Percentiles rank a stretch among this genome's conserved stretches.
Conservation (phyloP, 2,888 invertebrate species). For the Disparrhopalites patrizii region DNA sequence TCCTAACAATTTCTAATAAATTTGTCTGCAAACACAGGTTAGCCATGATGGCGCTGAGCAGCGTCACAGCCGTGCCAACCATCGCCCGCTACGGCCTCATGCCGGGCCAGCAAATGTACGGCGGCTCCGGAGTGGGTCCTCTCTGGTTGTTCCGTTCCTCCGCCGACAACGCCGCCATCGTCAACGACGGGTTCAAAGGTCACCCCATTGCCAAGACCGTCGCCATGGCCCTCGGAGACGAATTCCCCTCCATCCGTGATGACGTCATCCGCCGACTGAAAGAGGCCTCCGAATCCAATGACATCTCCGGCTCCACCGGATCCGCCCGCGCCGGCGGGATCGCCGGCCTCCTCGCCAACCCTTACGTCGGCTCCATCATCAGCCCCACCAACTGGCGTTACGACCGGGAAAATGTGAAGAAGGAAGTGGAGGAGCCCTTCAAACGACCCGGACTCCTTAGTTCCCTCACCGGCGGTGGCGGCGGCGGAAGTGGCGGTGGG, state of each 20-base stretch:
- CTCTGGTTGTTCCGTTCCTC: conserved; percentile 18
- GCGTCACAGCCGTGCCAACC: neutral
- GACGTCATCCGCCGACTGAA: conserved; percentile 4
- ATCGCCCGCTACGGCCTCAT: conserved; percentile 1
- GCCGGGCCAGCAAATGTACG: conserved; percentile 11
- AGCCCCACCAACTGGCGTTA: neutral
- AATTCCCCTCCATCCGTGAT: conserved; percentile 2
- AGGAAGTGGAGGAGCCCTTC: neutral
- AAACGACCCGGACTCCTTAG: neutral
- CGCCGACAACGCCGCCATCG: conserved; percentile 23
- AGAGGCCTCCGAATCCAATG: neutral
- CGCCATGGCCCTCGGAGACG: neutral
- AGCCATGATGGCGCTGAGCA: neutral
- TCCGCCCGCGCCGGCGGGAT: neutral
- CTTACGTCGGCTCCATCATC: neutral
- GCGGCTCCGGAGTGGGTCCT: conserved; percentile 18
- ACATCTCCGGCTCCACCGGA: neutral
- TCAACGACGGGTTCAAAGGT: conserved; percentile 12
- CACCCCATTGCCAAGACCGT: neutral
- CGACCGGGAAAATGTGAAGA: neutral
- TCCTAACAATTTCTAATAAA: too few species aligned
- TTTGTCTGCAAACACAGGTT: too few species aligned
- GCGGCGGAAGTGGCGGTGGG: neutral
- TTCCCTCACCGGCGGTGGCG: neutral
- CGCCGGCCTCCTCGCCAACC: neutral